phyloP scores from a whole-genome alignment of 1,140 invertebrate genomes.

The Micrasema minimum region DNA sequence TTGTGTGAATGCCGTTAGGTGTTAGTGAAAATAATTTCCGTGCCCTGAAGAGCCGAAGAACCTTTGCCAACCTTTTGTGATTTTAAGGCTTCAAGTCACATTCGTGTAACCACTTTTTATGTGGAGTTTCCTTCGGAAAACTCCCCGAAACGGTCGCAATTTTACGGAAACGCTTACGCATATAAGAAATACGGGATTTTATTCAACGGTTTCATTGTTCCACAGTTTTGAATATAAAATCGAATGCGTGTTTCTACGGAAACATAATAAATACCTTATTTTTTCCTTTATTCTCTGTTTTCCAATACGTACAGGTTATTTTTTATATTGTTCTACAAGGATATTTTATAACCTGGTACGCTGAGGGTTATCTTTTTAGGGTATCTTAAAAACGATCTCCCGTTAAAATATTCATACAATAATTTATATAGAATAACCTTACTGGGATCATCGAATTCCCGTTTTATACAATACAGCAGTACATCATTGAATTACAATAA shows the following conservation, averaged over 20 bases:
- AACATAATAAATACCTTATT: slow-evolving; percentile 34
- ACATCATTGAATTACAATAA: too few relatives aligned
- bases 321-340: too few relatives aligned
- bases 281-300: too few relatives aligned
- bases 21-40: not conserved
- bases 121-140: slow-evolving; percentile 21
- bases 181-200: slow-evolving; percentile 42
- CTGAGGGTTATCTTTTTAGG: too few relatives aligned
- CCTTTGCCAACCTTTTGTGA: not conserved
- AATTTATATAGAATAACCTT: too few relatives aligned
- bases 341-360: too few relatives aligned
- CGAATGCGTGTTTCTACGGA: slow-evolving; percentile 38
- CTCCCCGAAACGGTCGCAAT: slow-evolving; percentile 32
- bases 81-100: slow-evolving; percentile 26
- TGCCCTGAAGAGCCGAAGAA: not conserved
- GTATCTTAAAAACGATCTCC: too few relatives aligned
- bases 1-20: too few relatives aligned
- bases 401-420: too few relatives aligned
- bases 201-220: slow-evolving; percentile 45
- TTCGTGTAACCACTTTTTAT: slow-evolving; percentile 38
- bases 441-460: too few relatives aligned
- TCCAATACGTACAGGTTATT: too few relatives aligned
- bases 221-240: slow-evolving; percentile 49
- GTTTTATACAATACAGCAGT: too few relatives aligned
- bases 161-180: slow-evolving; percentile 34